phyloP scores from a whole-genome alignment of 2,113 vertebrate genomes.

The Vulpes lagopus region DNA sequence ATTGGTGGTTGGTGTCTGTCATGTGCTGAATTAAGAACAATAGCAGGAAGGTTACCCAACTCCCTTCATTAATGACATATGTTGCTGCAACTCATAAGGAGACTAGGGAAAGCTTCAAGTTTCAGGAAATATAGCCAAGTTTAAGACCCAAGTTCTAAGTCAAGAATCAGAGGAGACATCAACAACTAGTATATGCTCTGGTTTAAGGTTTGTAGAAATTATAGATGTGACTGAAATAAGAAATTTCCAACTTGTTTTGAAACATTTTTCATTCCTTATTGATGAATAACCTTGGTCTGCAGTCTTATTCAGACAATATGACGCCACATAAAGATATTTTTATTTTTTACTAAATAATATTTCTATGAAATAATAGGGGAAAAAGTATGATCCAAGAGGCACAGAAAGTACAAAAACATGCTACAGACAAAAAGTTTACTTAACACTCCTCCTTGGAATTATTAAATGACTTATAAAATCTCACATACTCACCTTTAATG shows the following conservation, averaged over 20 bases:
- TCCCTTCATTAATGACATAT: slow-evolving; percentile 77
- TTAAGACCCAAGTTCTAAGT: slow-evolving; percentile 73
- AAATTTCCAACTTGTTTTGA: slow-evolving; percentile 26
- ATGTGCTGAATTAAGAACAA: slow-evolving; percentile 69
- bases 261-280: background rate
- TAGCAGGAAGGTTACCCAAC: slow-evolving; percentile 37
- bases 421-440: slow-evolving; percentile 7
- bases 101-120: slow-evolving; percentile 69
- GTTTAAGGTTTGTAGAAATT: slow-evolving; percentile 48
- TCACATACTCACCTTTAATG: background rate
- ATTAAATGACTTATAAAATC: slow-evolving; percentile 24
- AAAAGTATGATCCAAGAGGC: background rate
- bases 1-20: slow-evolving; percentile 61
- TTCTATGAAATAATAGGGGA: slow-evolving; percentile 9
- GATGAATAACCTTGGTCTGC: background rate
- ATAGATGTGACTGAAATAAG: slow-evolving; percentile 44
- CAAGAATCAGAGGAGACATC: slow-evolving; percentile 66
- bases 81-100: slow-evolving; percentile 64
- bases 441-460: background rate
- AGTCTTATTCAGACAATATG: slow-evolving; percentile 23
- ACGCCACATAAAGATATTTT: background rate
- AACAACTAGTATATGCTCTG: background rate
- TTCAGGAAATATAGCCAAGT: slow-evolving; percentile 70
- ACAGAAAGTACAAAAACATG: background rate
- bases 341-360: background rate